Percentiles rank a stretch among this genome's conserved stretches.
These are phyloP conservation scores for Embiotoca jacksoni DNA, from an alignment of 2,113 vertebrate species.

Conservation along the genomic window DNA sequence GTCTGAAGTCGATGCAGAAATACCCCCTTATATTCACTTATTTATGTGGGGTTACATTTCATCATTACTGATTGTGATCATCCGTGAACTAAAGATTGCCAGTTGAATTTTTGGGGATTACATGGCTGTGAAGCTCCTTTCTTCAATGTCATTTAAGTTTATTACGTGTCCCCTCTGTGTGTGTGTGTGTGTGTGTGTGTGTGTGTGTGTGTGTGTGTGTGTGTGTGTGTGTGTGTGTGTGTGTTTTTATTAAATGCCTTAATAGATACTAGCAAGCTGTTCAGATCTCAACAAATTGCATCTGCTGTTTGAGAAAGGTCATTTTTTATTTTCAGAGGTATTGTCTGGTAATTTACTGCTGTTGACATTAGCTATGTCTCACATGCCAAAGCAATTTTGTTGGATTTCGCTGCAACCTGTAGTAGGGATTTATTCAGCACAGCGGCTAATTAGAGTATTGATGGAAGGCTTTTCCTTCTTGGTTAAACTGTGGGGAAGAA, in stretches of 20 bases:
- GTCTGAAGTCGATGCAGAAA: not conserved
- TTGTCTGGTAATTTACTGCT: not conserved
- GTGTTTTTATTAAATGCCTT: not conserved
- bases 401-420: constrained; percentile 57
- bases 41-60: constrained; percentile 1
- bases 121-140: not conserved
- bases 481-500: constrained; percentile 50
- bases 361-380: constrained; percentile 30
- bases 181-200: not conserved
- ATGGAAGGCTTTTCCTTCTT: constrained; percentile 47
- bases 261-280: constrained; percentile 11
- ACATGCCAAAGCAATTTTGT: constrained; percentile 39
- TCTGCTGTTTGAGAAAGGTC: not conserved
- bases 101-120: constrained; percentile 9
- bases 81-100: not conserved
- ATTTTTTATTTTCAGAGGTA: constrained; percentile 21
- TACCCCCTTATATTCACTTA: not conserved
- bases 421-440: constrained; percentile 43
- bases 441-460: constrained; percentile 63
- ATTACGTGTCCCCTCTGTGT: constrained; percentile 1
- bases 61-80: constrained; percentile 16
- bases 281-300: constrained; percentile 20
- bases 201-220: no score
- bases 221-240: not conserved
- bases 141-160: constrained; percentile 10